Percentiles rank a stretch among this genome's conserved stretches.
phyloP scores from a whole-genome alignment of 2,797 vertebrate species.

The Chiloscyllium punctatum region DNA sequence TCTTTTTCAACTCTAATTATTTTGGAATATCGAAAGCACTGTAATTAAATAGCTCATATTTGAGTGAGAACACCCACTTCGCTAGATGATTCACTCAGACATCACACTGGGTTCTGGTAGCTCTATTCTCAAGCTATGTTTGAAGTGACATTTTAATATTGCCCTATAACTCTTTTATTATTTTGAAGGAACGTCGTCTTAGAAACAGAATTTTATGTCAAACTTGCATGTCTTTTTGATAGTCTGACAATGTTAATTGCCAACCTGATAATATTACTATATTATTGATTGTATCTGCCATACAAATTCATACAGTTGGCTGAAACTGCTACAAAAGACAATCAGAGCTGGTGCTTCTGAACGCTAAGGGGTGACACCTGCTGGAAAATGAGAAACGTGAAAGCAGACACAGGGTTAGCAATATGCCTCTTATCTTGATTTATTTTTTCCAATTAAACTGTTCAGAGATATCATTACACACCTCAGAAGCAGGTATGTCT shows the following conservation, averaged over 20 bases:
- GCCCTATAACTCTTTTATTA: neutral
- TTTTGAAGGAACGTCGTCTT: neutral
- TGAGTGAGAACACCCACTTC: neutral
- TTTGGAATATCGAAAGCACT: neutral
- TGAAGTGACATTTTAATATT: neutral
- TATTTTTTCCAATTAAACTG: no score
- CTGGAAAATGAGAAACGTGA: neutral
- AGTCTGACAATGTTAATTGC: neutral
- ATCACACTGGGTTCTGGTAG: neutral
- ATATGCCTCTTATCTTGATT: neutral
- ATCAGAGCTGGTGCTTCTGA: no score
- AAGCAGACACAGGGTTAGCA: neutral
- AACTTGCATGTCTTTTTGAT: neutral
- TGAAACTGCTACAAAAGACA: neutral
- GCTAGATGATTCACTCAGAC: neutral
- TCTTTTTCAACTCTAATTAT: neutral
- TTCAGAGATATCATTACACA: no score
- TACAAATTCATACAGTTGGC: neutral
- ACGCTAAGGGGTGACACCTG: neutral
- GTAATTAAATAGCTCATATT: neutral
- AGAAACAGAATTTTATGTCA: neutral
- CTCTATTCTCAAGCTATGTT: neutral
- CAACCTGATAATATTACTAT: neutral
- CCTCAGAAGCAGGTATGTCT: no score
- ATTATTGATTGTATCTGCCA: neutral